Percentiles rank a stretch among this genome's conserved stretches.
phyloP scores from a whole-genome alignment of 2,113 vertebrate species.

The Chamaetylas fuelleborni region DNA sequence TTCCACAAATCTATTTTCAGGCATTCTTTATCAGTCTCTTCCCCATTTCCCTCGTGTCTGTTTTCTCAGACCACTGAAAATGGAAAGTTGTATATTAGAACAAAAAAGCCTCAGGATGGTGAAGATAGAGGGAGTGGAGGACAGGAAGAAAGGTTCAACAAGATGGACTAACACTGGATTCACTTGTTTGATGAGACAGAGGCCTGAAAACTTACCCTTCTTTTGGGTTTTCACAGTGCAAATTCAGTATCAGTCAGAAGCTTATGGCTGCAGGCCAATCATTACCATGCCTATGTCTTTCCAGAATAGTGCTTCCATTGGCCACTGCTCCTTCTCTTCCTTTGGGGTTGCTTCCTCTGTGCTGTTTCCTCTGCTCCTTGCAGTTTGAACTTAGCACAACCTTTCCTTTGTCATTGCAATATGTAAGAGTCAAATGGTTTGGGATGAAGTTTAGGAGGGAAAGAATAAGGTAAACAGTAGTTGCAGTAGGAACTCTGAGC shows the following conservation, averaged over 20 bases:
- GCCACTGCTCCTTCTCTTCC: background rate
- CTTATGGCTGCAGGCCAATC: background rate
- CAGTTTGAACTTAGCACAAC: background rate
- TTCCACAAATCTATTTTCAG: background rate
- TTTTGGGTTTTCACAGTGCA: background rate
- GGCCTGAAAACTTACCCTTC: background rate
- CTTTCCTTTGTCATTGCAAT: background rate
- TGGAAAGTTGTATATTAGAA: background rate
- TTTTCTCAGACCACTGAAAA: background rate
- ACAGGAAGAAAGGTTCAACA: background rate
- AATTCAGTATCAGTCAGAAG: background rate
- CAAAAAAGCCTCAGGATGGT: background rate
- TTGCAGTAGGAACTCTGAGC: background rate
- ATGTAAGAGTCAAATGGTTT: background rate
- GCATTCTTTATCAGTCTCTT: background rate
- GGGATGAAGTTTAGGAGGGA: background rate
- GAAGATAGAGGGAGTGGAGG: background rate
- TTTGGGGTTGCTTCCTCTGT: background rate
- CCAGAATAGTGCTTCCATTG: background rate
- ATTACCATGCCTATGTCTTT: background rate
- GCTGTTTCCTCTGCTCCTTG: background rate
- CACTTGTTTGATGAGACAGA: background rate
- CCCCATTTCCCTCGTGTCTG: background rate
- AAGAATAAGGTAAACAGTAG: background rate
- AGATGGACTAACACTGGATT: background rate